Base-by-base conservation (phyloP, 2,888 invertebrate genomes). In the Coelinius sp. region DNA sequence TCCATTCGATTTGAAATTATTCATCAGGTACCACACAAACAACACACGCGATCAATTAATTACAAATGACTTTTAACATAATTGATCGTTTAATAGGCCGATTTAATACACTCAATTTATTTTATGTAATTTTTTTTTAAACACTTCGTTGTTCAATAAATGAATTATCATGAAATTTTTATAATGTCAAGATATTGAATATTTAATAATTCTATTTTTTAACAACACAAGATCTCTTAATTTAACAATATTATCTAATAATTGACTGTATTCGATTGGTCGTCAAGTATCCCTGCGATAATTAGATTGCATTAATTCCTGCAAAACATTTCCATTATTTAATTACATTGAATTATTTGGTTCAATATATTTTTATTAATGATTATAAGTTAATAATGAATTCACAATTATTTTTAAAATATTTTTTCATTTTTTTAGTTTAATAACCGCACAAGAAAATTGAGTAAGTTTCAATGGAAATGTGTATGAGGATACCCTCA, bases 221-320 rank as follows among this genome's bases (percentile, higher is more conserved):
- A 27, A 17, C 35, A 17, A 31, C 49, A 20, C 49, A 35, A 25
- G 25, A 63, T 12, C 7, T 35, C 49, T 14, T 67, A 53, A 31
- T 49, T 22, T 6, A 68, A 46, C 68, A 67, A 62, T 44, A 75
- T 74, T n/a, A n/a, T 77, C 75, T 81, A 79, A 75, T 86, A 85
- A 86, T 86, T 85, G 85, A 85, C 86, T 81, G 71, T 74, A 79
- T 80, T 83, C 80, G 78, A 76, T 82, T 82, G 79, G 81, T 81
- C 80, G 81, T 80, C 59, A 22, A 59, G 20, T 59, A 8, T 59
- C 53, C 53, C 53, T 53, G 53, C 53, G 53, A 27, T 53, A 24
- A 52, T 52, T 12, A 53, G 24, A 53, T 12, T 53, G n/a, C 27
- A 14, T 53, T 1, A 53, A 53, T 25, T 53, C 24, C 53, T 2